Evolutionary conservation across 2,888 invertebrate genomes (phyloP).

Genomic region (Scaptodrosophila latifasciaeformis): DNA sequence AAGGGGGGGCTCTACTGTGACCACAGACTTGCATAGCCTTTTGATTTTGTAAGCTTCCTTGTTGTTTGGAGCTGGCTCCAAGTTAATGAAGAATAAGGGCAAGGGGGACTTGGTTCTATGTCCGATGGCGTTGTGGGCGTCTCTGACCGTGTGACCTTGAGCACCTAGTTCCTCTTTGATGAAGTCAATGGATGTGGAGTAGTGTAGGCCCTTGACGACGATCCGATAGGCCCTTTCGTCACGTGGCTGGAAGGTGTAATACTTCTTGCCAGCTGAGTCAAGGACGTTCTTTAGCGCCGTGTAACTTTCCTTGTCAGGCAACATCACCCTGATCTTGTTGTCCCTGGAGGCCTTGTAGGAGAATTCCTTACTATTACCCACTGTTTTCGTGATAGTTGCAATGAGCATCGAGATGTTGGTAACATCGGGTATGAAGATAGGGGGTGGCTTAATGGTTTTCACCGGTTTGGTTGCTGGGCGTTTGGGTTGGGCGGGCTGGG

Average conservation of each 20-base stretch:
- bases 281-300: neutral
- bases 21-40: too few species aligned
- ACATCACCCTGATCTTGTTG: neutral
- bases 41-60: too few species aligned
- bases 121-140: too few species aligned
- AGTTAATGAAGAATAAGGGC: too few species aligned
- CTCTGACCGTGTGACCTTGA: too few species aligned
- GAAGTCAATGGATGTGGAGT: too few species aligned
- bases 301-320: neutral
- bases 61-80: too few species aligned
- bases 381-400: neutral
- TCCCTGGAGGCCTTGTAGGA: neutral
- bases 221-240: neutral
- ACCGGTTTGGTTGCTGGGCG: neutral
- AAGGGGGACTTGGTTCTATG: too few species aligned
- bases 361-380: neutral
- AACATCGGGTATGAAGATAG: neutral
- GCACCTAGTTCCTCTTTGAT: too few species aligned
- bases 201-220: neutral
- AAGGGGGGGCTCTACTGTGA: too few species aligned
- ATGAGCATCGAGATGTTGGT: neutral
- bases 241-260: neutral
- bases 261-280: neutral
- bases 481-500: neutral
- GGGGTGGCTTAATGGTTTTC: neutral